phyloP scores from a whole-genome alignment of 2,113 vertebrate genomes.

The Nestor notabilis region DNA sequence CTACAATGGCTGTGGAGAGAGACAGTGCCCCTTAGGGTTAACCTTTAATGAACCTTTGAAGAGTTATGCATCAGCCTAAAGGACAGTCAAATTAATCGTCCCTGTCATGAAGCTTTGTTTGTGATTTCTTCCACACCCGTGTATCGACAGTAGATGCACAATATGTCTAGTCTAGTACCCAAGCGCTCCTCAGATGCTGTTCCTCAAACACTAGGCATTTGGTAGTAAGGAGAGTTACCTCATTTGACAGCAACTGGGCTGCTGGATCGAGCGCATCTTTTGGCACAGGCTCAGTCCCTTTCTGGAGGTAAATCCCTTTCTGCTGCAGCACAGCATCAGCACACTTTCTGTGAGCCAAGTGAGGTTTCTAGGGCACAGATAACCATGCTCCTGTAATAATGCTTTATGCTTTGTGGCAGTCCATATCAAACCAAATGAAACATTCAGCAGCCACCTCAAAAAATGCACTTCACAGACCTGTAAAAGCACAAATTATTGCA shows the following conservation, averaged over 20 bases:
- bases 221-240: background rate
- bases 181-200: background rate
- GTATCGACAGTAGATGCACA: background rate
- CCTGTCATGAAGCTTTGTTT: background rate
- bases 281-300: background rate
- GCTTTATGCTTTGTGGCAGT: background rate
- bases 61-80: background rate
- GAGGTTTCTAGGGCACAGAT: background rate
- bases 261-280: background rate
- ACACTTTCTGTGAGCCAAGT: background rate
- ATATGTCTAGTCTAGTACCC: background rate
- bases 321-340: background rate
- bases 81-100: background rate
- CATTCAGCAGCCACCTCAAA: background rate
- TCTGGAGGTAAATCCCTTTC: background rate
- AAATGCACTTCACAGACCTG: background rate
- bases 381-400: background rate
- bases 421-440: background rate
- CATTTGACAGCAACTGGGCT: background rate
- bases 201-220: background rate
- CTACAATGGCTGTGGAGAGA: background rate
- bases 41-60: background rate
- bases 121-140: background rate
- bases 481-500: background rate
- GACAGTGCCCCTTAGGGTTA: background rate